phyloP scores from a whole-genome alignment of 2,797 vertebrate genomes.

The Oophaga sylvatica region DNA sequence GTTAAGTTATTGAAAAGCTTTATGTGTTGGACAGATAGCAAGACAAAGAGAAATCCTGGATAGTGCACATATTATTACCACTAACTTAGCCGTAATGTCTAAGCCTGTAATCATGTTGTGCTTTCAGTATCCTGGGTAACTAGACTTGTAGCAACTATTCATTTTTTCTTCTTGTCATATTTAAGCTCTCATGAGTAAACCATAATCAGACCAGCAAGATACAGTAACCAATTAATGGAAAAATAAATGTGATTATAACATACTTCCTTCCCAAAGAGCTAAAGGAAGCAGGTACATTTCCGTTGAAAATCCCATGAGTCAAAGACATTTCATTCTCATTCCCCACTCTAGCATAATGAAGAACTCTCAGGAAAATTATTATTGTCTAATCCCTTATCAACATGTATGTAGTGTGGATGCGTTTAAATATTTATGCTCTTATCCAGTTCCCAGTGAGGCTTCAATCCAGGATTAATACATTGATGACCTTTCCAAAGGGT shows the following conservation, averaged over 20 bases:
- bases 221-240: slow-evolving; percentile 37
- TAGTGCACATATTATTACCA: not conserved
- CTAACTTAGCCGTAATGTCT: not conserved
- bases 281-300: slow-evolving; percentile 22
- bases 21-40: not conserved
- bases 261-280: not conserved
- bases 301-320: slow-evolving; percentile 15
- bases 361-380: no score
- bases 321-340: not conserved
- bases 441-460: no score
- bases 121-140: slow-evolving; percentile 11
- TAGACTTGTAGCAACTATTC: not conserved
- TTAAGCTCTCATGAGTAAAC: slow-evolving; percentile 23
- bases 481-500: no score
- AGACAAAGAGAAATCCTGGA: not conserved
- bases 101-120: slow-evolving; percentile 5
- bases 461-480: no score
- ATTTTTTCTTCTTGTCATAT: slow-evolving; percentile 20
- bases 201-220: slow-evolving; percentile 23
- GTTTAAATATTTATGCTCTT: no score
- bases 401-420: no score
- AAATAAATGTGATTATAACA: slow-evolving; percentile 20
- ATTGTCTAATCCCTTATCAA: no score
- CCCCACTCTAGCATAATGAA: not conserved
- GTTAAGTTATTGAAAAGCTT: not conserved